Base-by-base conservation (phyloP, 1,140 invertebrate species). In the Drosophila ohnishii region DNA sequence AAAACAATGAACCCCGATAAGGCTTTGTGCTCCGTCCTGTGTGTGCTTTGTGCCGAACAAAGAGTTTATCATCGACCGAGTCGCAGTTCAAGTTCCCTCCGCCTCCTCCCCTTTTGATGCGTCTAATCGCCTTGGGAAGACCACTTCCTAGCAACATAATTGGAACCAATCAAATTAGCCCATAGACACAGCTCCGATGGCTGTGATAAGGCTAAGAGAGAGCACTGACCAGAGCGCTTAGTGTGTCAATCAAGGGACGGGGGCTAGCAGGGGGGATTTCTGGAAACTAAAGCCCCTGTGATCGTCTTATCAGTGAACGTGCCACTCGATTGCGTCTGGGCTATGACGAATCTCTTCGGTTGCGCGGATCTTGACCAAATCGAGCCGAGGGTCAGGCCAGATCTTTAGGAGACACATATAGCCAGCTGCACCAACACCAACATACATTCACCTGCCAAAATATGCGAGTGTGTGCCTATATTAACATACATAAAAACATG, bases 291-390 rank as follows among this genome's bases (percentile, higher is more conserved):
- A 76, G 73, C 62, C 72, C 53, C 35, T 39, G 34, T 71, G 67
- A 71, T 71, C 34, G 65, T 39, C 53, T 76, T 76, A 76, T 76
- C 73, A 37, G 10, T n/a, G 53, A 53, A 76, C 73, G 73, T 76
- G 73, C 55, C 39, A 37, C 32, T 71, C n/a, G 22, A 25, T 45
- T 34, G 16, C 32, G n/a, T 10, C 4, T 32, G 48, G 28, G 22
- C 57, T 48, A 55, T 73, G 51, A 65, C 71, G 60, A 57, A 75
- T 50, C 51, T 50, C n/a, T 22, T 16, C 2, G 19, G 14, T 35
- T 64, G 28, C 11, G 22, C 61, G 30, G 30, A 64, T 64, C 61
- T 50, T 78, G 42, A 22, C 39, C 35, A 25, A 39, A 19, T 40
- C 10, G 30, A 37, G 34, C 34, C 19, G 34, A 55, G 37, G 42